Evolutionary conservation across 2,113 vertebrate genomes (phyloP), one percentile per base, ranked within the genome.

Genomic region (Gambusia affinis): DNA sequence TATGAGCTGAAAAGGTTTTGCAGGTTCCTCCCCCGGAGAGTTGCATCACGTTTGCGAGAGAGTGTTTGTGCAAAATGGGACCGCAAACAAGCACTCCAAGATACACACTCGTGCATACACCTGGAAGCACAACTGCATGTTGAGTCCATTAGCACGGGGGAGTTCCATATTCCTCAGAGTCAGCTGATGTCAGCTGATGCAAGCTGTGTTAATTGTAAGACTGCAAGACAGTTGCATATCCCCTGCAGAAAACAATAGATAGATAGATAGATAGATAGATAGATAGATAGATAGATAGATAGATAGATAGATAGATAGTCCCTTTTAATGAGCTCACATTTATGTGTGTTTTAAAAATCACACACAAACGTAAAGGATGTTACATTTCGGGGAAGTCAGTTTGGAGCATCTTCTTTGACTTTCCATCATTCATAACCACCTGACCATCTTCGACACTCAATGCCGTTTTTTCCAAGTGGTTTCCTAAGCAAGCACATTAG

Each of bases 181-280:
- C 91, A 93, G 89, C 90, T 94, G 93, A 94, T 94, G 94, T 94
- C 92, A 93, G 88, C 92, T 94, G 94, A 95, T 94, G 94, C 94
- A 95, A 95, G 93, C 75, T 75, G 85, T 78, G 88, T 85, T 92
- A 87, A 90, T 93, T 93, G 89, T 89, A 83, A 82, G 61, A 33
- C 68, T 67, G 78, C 69, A 37, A 85, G 88, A 82, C 31, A 69
- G 81, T 79, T 82, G 84, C 78, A 44, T 85, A 72, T 51, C 66
- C 60, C 60, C 75, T 61, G 67, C 64, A 74, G 65, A 39, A 64
- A 44, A 75, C 11, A 31, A 62, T 64, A 47, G 8, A 61, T 31
- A 5, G 63, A 69, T n/a, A 12, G n/a, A 64, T 72, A 31, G 27
- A 31, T 74, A 51, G 28, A 75, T 75, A 24, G 64, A 62, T 42